A percentile compares a stretch with the other conserved stretches of the same genome.
These are phyloP conservation scores for Phaenicophaeus curvirostris DNA, from an alignment of 2,797 vertebrate species.

Conservation along the genomic window DNA sequence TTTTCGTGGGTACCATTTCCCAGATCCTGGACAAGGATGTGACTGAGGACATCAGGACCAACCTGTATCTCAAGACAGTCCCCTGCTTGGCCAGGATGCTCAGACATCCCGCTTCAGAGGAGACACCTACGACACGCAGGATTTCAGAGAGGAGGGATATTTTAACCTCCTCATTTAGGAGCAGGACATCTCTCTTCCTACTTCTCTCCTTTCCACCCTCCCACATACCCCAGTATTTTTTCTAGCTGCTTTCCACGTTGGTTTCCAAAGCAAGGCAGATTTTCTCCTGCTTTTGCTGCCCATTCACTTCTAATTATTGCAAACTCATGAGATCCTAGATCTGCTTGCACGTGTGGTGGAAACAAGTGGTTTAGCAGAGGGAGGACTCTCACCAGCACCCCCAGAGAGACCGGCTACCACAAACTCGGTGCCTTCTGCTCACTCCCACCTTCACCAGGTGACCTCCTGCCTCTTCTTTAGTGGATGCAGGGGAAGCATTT, in stretches of 20 bases:
- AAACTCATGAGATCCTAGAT: background rate
- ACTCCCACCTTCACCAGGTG: background rate
- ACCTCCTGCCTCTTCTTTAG: background rate
- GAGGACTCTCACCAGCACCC: background rate
- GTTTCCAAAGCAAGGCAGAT: background rate
- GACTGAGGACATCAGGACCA: rapidly evolving
- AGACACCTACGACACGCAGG: background rate
- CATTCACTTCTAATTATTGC: background rate
- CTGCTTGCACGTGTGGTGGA: background rate
- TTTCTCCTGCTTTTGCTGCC: background rate
- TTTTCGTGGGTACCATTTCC: background rate
- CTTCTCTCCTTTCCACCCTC: background rate
- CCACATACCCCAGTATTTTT: background rate
- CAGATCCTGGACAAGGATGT: background rate
- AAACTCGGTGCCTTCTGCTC: background rate
- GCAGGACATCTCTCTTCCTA: background rate
- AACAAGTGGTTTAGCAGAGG: background rate
- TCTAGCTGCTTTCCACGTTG: background rate
- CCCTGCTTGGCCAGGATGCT: background rate
- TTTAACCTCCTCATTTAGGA: background rate
- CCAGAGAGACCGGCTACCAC: background rate
- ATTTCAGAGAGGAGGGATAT: background rate
- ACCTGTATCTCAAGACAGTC: background rate
- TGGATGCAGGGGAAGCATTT: background rate
- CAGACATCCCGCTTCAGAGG: background rate